Evolutionary conservation across 2,797 vertebrate genomes (phyloP), one percentile per base, ranked within the genome.

Genomic region (Miopithecus talapoin): DNA sequence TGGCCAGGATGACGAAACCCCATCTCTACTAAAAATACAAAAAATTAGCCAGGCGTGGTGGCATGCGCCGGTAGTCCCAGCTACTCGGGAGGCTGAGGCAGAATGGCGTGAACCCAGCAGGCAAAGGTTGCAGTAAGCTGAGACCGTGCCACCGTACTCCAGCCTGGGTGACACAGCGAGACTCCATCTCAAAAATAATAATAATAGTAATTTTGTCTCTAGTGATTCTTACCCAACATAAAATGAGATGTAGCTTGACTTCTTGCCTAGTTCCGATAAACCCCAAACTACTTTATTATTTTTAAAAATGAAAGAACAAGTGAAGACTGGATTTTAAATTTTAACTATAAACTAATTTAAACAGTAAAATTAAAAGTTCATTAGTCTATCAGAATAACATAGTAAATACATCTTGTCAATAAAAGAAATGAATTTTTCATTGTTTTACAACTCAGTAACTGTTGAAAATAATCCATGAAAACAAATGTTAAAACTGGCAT

Each of bases 201-300:
- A 64, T 33, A 53, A 50, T 50, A 93, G 59, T 80, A 87, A 89
- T 53, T 46, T 33, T 76, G 55, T 85, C 41, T 93, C 50, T 55
- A 88, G 59, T 17, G n/a, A 80, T 36, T 64, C 72, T 91, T 89
- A 87, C 17, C 72, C 30, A 85, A 91, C 13, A 70, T 76, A 78
- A 95, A 96, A 91, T 81, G 70, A 30, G 68, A 92, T 61, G 39
- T 41, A 59, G 70, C 55, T 91, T 94, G 41, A 91, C 75, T 75
- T 89, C 86, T 46, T 86, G 74, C 57, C 57, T 59, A 89, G 59
- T 70, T 80, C 85, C 81, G 50, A 87, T 95, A 86, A 96, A 94
- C 89, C 55, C 57, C 59, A 83, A 84, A 64, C 33, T 39, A 84
- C 19, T 86, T 95, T 36, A 90, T 59, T 83, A 70, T 53, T 84